Conservation (phyloP, 1,140 invertebrate species). For the Bombus sylvicola region DNA sequence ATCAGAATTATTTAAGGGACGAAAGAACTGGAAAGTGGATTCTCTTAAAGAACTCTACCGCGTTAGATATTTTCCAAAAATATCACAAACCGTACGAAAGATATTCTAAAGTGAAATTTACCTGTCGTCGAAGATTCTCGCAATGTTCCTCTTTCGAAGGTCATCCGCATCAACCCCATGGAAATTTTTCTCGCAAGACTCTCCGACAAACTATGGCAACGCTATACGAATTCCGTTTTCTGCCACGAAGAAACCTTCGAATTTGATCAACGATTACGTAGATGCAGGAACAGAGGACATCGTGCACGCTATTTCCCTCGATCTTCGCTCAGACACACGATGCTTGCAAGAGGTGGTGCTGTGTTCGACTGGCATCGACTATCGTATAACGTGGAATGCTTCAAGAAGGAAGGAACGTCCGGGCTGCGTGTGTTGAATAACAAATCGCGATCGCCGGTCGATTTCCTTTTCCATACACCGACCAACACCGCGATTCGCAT, state of each 20-base stretch:
- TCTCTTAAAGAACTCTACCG: not conserved
- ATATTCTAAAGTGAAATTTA: not conserved
- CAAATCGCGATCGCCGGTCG: constrained; percentile 69
- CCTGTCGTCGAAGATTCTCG: not conserved
- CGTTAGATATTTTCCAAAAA: too few species aligned
- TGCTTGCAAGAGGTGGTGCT: constrained; percentile 76
- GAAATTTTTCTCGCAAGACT: not conserved
- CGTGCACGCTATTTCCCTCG: constrained; percentile 33
- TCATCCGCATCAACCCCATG: not conserved
- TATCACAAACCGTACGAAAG: not conserved
- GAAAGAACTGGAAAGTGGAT: not conserved
- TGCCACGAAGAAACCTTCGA: not conserved
- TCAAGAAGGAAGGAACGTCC: constrained; percentile 79
- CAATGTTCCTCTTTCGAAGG: not conserved
- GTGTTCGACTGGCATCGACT: constrained; percentile 74
- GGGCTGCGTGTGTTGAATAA: constrained; percentile 79
- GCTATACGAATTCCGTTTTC: not conserved
- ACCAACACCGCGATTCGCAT: constrained; percentile 47
- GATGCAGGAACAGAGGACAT: not conserved
- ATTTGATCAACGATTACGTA: not conserved
- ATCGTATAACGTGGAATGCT: constrained; percentile 79
- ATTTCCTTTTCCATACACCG: constrained; percentile 76
- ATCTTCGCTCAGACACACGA: constrained; percentile 58
- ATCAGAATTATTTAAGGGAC: not conserved
- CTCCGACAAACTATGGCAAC: not conserved